Evolutionary conservation across 2,797 vertebrate genomes (phyloP).

Genomic region (Chelidonichthys spinosus): DNA sequence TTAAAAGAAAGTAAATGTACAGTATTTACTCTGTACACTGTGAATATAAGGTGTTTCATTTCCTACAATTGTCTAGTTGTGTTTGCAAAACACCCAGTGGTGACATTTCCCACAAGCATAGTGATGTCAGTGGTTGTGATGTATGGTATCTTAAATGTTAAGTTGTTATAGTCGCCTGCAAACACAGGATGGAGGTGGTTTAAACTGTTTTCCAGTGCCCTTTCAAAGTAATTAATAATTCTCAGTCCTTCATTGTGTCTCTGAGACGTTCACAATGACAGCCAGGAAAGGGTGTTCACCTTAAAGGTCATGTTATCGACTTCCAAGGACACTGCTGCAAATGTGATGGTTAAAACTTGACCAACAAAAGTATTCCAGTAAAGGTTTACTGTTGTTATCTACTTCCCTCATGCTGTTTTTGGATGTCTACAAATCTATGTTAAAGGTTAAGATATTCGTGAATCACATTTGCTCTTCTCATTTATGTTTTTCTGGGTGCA

Average conservation of each 20-base stretch:
- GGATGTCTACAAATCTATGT: not conserved
- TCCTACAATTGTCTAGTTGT: not conserved
- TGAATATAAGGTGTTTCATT: not conserved
- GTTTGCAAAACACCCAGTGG: not conserved
- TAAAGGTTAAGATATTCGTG: not conserved
- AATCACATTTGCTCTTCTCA: not conserved
- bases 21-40: not conserved
- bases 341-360: conserved; percentile 44
- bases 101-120: conserved; percentile 3
- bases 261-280: conserved; percentile 71
- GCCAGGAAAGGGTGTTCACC: conserved; percentile 62
- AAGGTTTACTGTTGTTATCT: conserved; percentile 8
- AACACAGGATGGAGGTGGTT: conserved; percentile 49
- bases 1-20: not conserved
- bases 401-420: not conserved
- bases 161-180: conserved; percentile 34
- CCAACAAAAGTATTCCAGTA: conserved; percentile 9
- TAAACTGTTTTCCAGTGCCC: conserved; percentile 68
- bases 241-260: conserved; percentile 71
- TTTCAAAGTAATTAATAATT: conserved; percentile 77
- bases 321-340: conserved; percentile 43
- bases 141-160: conserved; percentile 59
- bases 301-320: conserved; percentile 75
- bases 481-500: not conserved
- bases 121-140: conserved; percentile 8